Percentiles rank a stretch among this genome's conserved stretches.
These are phyloP conservation scores for Drosophila prolongata DNA, from an alignment of 2,888 invertebrate genomes.

Conservation along the genomic window DNA sequence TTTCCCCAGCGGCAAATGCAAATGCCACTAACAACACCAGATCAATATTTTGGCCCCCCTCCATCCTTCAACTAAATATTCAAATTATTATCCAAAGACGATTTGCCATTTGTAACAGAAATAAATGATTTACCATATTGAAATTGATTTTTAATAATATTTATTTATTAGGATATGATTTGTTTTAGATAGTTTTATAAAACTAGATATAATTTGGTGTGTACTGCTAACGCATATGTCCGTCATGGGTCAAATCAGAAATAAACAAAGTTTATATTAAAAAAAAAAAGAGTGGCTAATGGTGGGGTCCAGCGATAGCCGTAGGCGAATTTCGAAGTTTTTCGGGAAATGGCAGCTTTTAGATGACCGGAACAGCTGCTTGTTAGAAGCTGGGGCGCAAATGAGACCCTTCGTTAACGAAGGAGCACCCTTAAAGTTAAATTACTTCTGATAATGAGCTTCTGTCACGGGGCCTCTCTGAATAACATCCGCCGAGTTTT, in stretches of 20 bases:
- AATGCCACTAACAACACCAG: slow-evolving; percentile 6
- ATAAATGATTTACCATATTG: neutral
- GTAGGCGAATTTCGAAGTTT: slow-evolving; percentile 1
- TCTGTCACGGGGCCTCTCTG: neutral
- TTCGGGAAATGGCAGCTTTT: slow-evolving; percentile 1
- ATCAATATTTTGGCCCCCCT: slow-evolving; percentile 8
- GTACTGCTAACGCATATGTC: neutral
- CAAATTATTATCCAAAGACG: slow-evolving; percentile 7
- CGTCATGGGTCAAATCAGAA: neutral
- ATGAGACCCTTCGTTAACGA: slow-evolving; percentile 2
- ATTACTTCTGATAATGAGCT: slow-evolving; percentile 12
- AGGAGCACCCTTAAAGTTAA: slow-evolving; percentile 4
- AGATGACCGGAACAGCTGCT: slow-evolving; percentile 12
- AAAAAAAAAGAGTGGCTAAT: neutral
- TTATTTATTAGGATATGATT: no score
- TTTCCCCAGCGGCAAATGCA: slow-evolving; percentile 3
- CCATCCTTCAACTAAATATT: slow-evolving; percentile 4
- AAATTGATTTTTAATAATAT: no score
- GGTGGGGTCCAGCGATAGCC: neutral
- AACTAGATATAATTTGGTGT: no score
- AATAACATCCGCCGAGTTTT: slow-evolving; percentile 1
- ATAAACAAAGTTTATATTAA: neutral
- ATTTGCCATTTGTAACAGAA: slow-evolving; percentile 3
- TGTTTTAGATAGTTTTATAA: no score
- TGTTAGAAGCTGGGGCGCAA: neutral